Base-by-base conservation (phyloP, 2,888 invertebrate species). In the Orthonychiurus folsomi region DNA sequence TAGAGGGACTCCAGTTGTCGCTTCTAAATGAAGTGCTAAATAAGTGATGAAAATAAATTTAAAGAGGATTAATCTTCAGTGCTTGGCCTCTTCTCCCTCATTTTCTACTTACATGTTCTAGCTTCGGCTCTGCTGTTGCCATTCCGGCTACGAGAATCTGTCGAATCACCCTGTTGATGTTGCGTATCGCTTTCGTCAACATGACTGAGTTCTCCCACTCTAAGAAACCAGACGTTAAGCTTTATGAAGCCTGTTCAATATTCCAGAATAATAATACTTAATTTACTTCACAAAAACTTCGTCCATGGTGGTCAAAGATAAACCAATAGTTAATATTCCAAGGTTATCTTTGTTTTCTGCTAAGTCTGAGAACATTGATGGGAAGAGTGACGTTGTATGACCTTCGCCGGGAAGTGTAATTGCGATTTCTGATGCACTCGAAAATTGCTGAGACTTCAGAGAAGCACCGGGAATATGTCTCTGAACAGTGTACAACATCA, bases 221-320 rank as follows among this genome's bases (percentile, higher is more conserved):
- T 71, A 37, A 55, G 9, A 60, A 58, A 48, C 23, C 26, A 25
- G 18, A 48, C 2, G 2, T 25, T 18, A 37, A 56, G 15, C 5
- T 50, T 24, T 54, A 47, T 23, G n/a, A n/a, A n/a, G 26, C n/a
- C 5, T 21, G 24, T 5, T 15, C 12, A 20, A 12, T 15, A 26
- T 61, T 37, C 9, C 47, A 47, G 12, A 47, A 9, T 57, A 48
- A 26, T 1, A 50, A 23, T 15, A 59, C 21, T 18, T 55, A 25
- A 74, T 81, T 80, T 79, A 85, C 85, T 85, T 85, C 82, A 91
- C 84, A 75, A 91, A 90, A 0, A 93, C 92, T 78, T 93, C 93
- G 78, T 93, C 93, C 78, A 93, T 80, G 0, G 91, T 89, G 1
- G 92, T 91, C 9, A 90, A 84, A 1, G 88, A 84, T 21, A 91